Evolutionary conservation across 2,888 invertebrate genomes (phyloP), one percentile per base, ranked within the genome.

Genomic region (Acanthopleura granulata): DNA sequence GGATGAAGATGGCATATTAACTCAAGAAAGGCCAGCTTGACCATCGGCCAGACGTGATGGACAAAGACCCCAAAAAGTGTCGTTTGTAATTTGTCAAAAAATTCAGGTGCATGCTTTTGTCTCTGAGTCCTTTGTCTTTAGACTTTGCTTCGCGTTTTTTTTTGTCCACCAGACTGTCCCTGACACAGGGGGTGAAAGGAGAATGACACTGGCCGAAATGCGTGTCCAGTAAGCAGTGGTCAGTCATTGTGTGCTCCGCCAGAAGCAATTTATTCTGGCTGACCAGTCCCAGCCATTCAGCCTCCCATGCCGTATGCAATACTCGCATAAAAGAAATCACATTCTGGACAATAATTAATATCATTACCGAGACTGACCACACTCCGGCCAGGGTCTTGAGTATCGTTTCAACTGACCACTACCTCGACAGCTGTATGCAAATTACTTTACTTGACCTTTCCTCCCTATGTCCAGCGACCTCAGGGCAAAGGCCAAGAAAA

Each of bases 281-380:
- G 66, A 15, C 25, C 66, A 27, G 66, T 66, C 25, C 66, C 29
- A 16, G 22, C 25, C 66, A n/a, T 66, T 66, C 22, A 27, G 22
- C 66, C 66, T 22, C 25, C 15, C 66, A 66, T 25, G 22, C 22
- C 29, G 66, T 66, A 66, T 66, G 66, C 66, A 66, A 66, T 66
- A 66, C 66, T 66, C 66, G 66, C 66, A 66, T 66, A 66, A 66
- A 66, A 66, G 66, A 66, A 66, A 66, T 66, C 66, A 66, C 18
- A 66, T 66, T 27, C 29, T 27, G 66, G 66, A 66, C 66, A 66
- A 66, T 66, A 66, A 66, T 66, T 66, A 66, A 66, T 66, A 66
- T 66, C 66, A 66, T 66, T 66, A 66, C 66, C 15, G 66, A 25
- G 66, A 22, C 29, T 66, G 66, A 66, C 66, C 29, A 66, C 29